Base-by-base conservation (phyloP, 2,888 invertebrate genomes). In the Aporophyla nigra region DNA sequence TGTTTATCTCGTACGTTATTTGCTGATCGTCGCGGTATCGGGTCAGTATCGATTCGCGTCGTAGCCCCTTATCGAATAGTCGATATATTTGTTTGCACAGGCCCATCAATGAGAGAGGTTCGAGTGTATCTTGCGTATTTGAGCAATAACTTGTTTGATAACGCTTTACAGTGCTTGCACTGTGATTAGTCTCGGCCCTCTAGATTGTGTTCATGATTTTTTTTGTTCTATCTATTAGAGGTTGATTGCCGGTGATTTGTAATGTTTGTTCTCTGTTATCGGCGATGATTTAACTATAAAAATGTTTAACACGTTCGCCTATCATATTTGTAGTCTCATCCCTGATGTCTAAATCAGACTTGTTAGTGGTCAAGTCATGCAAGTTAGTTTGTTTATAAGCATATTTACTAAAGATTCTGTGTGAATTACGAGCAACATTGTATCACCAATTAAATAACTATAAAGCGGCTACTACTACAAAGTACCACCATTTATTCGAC, bases 121-220 rank as follows among this genome's bases (percentile, higher is more conserved):
- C 91, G 94, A 95, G 95, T 93, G 92, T 95, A 93, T 94, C 94
- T 95, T 93, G 94, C 94, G 93, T 96, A 94, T 96, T 96, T 95
- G 94, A 95, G 94, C 94, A 95, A 95, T 95, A 96, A 94, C 94
- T 95, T 94, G 95, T 95, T 94, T 94, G 95, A 94, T 95, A 95
- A 94, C 92, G 91, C 91, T 94, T 92, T 91, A 93, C 93, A 93
- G 91, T 93, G 94, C 93, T 94, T 93, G 93, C 90, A 91, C 89
- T 94, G 90, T 93, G 94, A 95, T 95, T 95, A 95, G 92, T 91
- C 90, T 90, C 90, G 88, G 89, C 92, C 91, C 91, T 92, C 89
- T 91, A 93, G 92, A 94, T 94, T 94, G 90, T 87, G 90, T 88
- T 90, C 88, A 88, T 92, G 78, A 79, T 92, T 93, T 92, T n/a